Conservation (phyloP, 2,113 vertebrate species). For the Excalfactoria chinensis region DNA sequence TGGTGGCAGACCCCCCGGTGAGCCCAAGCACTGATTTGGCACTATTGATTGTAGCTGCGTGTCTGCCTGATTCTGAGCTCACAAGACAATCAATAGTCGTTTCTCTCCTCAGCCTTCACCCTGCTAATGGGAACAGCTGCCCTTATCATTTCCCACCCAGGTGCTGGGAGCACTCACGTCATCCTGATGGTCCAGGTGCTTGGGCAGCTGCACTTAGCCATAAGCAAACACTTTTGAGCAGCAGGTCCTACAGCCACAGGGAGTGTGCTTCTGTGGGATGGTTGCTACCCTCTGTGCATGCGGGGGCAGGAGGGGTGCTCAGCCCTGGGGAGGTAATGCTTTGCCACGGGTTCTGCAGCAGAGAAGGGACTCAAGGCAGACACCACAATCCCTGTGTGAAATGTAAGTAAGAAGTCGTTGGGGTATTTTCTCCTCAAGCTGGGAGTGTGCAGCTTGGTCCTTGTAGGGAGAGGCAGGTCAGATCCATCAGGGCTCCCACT, state of each 20-base stretch:
- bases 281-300: background rate
- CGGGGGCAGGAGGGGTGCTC: background rate
- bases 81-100: background rate
- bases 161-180: background rate
- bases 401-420: conserved; percentile 60
- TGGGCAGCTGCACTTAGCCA: background rate
- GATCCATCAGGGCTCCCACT: background rate
- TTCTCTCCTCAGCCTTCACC: conserved; percentile 9
- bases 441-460: conserved; percentile 16
- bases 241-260: background rate
- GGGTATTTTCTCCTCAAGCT: conserved; percentile 48
- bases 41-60: background rate
- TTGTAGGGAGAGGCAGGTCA: conserved; percentile 29
- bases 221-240: background rate
- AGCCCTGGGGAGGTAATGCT: background rate
- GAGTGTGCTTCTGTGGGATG: background rate
- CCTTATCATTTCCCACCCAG: background rate
- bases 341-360: background rate
- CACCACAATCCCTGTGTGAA: conserved; percentile 25
- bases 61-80: background rate
- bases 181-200: background rate
- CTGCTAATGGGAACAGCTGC: background rate
- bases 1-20: background rate
- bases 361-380: background rate
- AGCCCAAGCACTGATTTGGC: background rate